These are phyloP conservation scores for Sebastes hopkinsi DNA, from an alignment of 2,797 vertebrate species.

Conservation along the genomic window DNA sequence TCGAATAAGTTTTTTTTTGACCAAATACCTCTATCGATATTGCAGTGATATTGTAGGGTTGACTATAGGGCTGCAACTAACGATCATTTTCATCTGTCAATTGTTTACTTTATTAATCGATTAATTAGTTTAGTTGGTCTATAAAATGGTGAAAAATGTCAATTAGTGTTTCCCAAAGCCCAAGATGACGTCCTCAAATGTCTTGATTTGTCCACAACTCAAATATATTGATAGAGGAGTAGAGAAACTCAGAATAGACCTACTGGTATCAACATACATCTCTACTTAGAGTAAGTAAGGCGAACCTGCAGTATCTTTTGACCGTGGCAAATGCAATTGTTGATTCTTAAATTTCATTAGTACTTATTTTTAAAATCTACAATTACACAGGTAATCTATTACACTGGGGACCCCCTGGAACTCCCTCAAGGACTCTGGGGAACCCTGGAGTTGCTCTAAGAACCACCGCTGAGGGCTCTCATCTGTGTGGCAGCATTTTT, in stretches of 20 bases:
- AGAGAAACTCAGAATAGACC: not conserved
- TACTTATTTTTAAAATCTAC: not conserved
- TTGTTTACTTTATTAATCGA: fast-evolving
- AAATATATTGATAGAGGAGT: no score
- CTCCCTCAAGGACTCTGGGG: not conserved
- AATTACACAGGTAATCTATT: not conserved
- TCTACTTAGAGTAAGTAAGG: not conserved
- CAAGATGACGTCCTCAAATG: no score
- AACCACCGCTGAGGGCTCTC: not conserved
- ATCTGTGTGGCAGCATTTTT: not conserved
- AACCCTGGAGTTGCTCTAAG: not conserved
- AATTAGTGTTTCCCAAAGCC: no score
- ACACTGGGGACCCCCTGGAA: not conserved
- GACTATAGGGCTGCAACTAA: no score
- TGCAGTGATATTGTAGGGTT: no score
- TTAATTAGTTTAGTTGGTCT: no score
- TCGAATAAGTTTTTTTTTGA: no score
- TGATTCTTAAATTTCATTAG: not conserved
- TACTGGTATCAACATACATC: not conserved
- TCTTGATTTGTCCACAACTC: no score
- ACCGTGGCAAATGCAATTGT: not conserved
- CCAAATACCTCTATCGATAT: no score
- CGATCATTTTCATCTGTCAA: no score
- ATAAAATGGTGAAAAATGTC: no score
- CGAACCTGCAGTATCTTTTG: not conserved